Conservation (phyloP, 2,888 invertebrate species). For the Micropterix aruncella region DNA sequence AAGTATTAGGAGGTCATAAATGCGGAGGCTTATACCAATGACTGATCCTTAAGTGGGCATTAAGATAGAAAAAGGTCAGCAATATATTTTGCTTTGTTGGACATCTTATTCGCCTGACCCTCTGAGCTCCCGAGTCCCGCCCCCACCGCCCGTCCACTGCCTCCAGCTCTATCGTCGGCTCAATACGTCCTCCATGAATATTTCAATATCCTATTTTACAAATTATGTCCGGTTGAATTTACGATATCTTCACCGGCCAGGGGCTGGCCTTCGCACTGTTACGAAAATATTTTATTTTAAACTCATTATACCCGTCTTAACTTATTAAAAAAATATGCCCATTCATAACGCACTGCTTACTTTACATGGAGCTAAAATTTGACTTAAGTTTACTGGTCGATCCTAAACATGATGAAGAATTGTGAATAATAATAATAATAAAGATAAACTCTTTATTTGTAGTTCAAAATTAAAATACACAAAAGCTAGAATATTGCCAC, state of each 20-base stretch:
- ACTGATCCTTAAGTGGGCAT: constrained; percentile 2
- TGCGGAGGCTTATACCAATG: not conserved
- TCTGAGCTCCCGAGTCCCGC: not conserved
- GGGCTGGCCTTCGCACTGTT: too few relatives aligned
- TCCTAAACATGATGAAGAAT: too few relatives aligned
- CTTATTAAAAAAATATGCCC: too few relatives aligned
- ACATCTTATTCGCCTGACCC: constrained; percentile 11
- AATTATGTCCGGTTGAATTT: not conserved
- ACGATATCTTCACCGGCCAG: not conserved
- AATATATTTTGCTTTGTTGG: constrained; percentile 18
- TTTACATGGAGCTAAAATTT: too few relatives aligned
- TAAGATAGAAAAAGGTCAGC: constrained; percentile 32
- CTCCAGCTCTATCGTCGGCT: not conserved
- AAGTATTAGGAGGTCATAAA: not conserved
- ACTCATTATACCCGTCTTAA: too few relatives aligned
- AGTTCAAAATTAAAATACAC: too few relatives aligned
- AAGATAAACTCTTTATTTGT: too few relatives aligned
- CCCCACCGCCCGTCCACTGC: not conserved
- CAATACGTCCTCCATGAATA: not conserved
- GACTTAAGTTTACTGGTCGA: too few relatives aligned
- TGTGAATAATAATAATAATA: too few relatives aligned
- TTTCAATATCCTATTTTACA: not conserved
- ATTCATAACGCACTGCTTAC: too few relatives aligned
- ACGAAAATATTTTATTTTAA: too few relatives aligned
- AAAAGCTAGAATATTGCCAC: too few relatives aligned